These are phyloP conservation scores for Macquaria australasica DNA, from an alignment of 2,113 vertebrate genomes.

Conservation along the genomic window DNA sequence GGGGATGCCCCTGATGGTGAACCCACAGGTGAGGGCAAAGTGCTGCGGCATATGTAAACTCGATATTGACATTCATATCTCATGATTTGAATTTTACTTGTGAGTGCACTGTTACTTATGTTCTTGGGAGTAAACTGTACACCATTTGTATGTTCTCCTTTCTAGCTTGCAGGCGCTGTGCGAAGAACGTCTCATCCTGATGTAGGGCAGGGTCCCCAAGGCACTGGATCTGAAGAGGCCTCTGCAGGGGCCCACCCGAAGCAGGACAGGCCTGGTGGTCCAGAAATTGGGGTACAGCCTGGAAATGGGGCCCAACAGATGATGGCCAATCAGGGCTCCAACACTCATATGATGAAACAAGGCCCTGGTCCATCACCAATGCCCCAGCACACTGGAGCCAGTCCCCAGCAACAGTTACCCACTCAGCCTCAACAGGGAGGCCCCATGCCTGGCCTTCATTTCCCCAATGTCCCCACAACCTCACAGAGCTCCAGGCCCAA, in stretches of 20 bases:
- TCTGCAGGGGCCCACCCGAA: constrained; percentile 68
- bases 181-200: constrained; percentile 94
- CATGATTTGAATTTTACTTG: not conserved
- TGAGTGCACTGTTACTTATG: not conserved
- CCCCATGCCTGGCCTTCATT: constrained; percentile 91
- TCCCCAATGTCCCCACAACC: constrained; percentile 90
- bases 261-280: constrained; percentile 78
- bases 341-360: constrained; percentile 92
- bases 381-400: constrained; percentile 89
- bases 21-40: constrained; percentile 79
- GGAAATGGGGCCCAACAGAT: constrained; percentile 91
- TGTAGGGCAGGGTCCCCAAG: constrained; percentile 87
- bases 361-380: constrained; percentile 89
- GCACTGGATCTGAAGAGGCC: constrained; percentile 87
- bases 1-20: constrained; percentile 90
- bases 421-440: constrained; percentile 85
- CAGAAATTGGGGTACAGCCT: constrained; percentile 83
- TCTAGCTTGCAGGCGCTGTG: constrained; percentile 84
- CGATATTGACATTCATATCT: not conserved
- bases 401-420: constrained; percentile 89
- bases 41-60: constrained; percentile 1
- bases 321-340: constrained; percentile 87
- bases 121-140: not conserved
- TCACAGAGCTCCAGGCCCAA: constrained; percentile 96
- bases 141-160: not conserved